A percentile compares a stretch with the other conserved stretches of the same genome.
These are phyloP conservation scores for Sitta europaea DNA, from an alignment of 2,113 vertebrate genomes.

Conservation along the genomic window DNA sequence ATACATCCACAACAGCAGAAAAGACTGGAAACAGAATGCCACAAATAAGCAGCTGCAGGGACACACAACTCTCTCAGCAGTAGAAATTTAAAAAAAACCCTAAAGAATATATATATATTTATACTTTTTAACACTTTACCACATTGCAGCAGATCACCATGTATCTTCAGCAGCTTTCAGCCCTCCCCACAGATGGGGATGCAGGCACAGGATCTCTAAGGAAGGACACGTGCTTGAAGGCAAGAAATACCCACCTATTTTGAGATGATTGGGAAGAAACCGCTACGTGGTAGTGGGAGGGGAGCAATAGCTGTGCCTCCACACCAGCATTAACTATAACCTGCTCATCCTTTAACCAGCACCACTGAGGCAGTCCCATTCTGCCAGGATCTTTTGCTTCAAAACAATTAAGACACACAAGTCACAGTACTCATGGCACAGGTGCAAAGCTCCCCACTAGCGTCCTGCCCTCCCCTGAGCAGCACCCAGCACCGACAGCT, in stretches of 20 bases:
- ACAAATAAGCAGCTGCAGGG: not conserved
- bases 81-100: not conserved
- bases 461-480: not conserved
- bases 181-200: not conserved
- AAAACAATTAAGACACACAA: not conserved
- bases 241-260: not conserved
- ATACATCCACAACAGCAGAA: not conserved
- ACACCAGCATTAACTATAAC: not conserved
- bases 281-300: fast-evolving
- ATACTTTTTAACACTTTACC: not conserved
- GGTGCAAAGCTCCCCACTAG: not conserved
- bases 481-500: not conserved
- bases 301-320: not conserved
- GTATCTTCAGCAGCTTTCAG: not conserved
- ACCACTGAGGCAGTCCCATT: not conserved
- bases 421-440: fast-evolving
- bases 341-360: not conserved
- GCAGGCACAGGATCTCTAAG: not conserved
- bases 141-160: not conserved
- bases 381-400: not conserved
- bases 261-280: not conserved
- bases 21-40: not conserved
- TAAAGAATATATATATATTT: not conserved
- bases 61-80: not conserved
- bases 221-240: not conserved